These are phyloP conservation scores for Brachypodius melanocephalos DNA, from an alignment of 2,113 vertebrate genomes.

Conservation along the genomic window DNA sequence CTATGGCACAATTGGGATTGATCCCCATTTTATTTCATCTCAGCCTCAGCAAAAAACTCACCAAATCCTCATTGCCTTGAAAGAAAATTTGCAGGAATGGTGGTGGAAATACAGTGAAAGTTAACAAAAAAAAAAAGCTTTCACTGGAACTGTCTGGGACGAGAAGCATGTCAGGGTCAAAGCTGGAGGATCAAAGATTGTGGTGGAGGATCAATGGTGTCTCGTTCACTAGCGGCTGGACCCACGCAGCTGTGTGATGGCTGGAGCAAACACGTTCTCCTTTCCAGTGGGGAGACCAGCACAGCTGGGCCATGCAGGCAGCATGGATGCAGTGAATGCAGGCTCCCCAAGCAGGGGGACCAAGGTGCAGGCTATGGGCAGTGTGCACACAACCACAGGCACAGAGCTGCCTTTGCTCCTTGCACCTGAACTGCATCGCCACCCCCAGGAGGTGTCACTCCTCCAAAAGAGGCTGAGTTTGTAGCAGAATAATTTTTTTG, in stretches of 20 bases:
- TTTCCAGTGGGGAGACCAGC: fast-evolving
- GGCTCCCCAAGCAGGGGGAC: background rate
- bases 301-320: background rate
- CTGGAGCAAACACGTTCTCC: background rate
- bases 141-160: background rate
- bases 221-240: background rate
- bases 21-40: background rate
- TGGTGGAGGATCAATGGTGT: fast-evolving
- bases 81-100: background rate
- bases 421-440: fast-evolving
- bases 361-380: background rate
- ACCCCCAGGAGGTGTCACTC: background rate
- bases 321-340: fast-evolving
- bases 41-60: background rate
- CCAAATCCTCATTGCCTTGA: fast-evolving
- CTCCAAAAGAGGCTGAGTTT: background rate
- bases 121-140: background rate
- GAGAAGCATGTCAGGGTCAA: fast-evolving
- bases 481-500: background rate
- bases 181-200: background rate
- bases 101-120: background rate
- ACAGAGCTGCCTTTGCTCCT: background rate
- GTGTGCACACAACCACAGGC: fast-evolving
- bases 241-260: fast-evolving
- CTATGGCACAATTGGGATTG: no score